phyloP scores from a whole-genome alignment of 2,888 invertebrate species.

The Lepidochitona cinerea region DNA sequence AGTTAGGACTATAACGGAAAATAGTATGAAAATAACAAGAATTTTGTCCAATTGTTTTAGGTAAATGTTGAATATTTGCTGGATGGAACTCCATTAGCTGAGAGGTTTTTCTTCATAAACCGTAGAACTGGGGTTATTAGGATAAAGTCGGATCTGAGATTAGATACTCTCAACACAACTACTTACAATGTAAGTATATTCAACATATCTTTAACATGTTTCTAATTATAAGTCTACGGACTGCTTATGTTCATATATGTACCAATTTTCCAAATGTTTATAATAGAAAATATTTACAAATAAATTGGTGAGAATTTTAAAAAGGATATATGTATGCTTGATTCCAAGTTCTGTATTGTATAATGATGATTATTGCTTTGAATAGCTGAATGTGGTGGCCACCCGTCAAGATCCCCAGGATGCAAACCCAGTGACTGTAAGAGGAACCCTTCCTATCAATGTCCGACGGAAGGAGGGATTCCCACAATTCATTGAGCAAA shows the following conservation, averaged over 20 bases:
- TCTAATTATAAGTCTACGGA: no score
- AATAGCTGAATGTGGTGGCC: background rate
- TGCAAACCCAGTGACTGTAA: background rate
- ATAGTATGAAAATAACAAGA: no score
- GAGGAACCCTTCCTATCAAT: background rate
- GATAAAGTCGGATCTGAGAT: slow-evolving; percentile 38
- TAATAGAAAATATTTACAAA: no score
- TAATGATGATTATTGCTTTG: no score
- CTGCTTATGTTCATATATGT: no score
- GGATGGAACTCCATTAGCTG: background rate
- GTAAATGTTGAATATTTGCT: background rate
- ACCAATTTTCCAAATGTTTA: no score
- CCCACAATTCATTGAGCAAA: background rate
- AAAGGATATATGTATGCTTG: no score
- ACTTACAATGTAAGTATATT: background rate
- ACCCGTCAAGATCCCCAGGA: background rate
- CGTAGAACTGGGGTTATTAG: slow-evolving; percentile 35
- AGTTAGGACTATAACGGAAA: no score
- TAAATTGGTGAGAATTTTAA: no score
- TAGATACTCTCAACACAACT: slow-evolving; percentile 31
- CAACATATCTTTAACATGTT: no score
- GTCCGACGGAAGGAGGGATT: background rate
- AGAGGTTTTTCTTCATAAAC: slow-evolving; percentile 37
- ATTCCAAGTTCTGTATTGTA: no score
- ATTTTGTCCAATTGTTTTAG: no score